Percentiles rank a stretch among this genome's conserved stretches.
Evolutionary conservation across 2,888 invertebrate genomes (phyloP).

Genomic region (Sycophila texana): DNA sequence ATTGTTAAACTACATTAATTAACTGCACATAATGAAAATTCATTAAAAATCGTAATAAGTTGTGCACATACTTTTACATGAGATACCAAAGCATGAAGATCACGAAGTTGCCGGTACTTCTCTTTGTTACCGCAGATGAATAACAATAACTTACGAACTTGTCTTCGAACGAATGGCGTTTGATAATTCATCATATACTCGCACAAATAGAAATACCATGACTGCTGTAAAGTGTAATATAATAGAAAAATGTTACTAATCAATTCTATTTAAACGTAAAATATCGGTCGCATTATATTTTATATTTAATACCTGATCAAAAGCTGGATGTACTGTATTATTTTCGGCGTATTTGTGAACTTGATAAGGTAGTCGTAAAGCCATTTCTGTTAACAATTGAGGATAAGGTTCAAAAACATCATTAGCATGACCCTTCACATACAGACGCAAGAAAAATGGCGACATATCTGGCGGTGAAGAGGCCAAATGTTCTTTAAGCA

Average conservation of each 20-base stretch:
- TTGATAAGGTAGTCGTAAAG: constrained; percentile 94
- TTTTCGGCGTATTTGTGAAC: constrained; percentile 84
- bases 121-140: constrained; percentile 97
- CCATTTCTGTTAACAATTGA: constrained; percentile 96
- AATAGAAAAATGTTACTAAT: constrained; percentile 56
- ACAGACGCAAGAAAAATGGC: constrained; percentile 94
- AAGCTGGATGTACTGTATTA: constrained; percentile 67
- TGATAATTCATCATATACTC: constrained; percentile 97
- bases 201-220: constrained; percentile 89
- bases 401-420: constrained; percentile 97
- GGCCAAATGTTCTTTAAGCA: constrained; percentile 89
- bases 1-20: constrained; percentile 20
- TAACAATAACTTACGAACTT: constrained; percentile 93
- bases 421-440: constrained; percentile 91
- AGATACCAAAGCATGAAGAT: constrained; percentile 93
- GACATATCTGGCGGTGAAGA: constrained; percentile 95
- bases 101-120: constrained; percentile 94
- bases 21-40: constrained; percentile 7
- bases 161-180: constrained; percentile 91
- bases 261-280: background rate
- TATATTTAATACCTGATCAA: constrained; percentile 67
- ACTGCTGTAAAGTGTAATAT: constrained; percentile 72
- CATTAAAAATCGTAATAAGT: background rate
- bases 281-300: background rate
- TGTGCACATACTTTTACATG: constrained; percentile 83